Evolutionary conservation across 2,113 vertebrate species (phyloP).

Genomic region (Beaufortia kweichowensis): DNA sequence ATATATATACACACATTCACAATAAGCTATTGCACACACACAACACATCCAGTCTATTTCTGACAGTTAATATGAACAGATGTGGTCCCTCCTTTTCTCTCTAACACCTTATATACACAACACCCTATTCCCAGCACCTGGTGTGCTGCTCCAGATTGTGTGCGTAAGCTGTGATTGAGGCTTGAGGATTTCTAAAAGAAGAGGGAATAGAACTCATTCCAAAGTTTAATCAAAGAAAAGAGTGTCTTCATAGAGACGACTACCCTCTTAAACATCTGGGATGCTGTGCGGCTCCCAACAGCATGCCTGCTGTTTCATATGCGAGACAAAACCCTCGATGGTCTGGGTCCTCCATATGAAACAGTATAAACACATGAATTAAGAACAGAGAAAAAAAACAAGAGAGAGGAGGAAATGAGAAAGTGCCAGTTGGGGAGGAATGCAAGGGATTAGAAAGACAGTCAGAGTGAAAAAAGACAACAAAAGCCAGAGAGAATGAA

Average conservation of each 20-base stretch:
- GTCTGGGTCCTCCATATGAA: conserved; percentile 51
- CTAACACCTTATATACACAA: conserved; percentile 24
- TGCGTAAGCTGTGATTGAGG: conserved; percentile 36
- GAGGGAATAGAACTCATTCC: conserved; percentile 56
- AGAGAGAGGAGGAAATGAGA: conserved; percentile 39
- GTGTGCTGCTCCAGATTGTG: conserved; percentile 41
- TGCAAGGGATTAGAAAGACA: conserved; percentile 26
- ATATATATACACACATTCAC: background rate
- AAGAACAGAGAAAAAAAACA: conserved; percentile 31
- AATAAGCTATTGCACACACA: background rate
- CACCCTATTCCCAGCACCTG: conserved; percentile 19
- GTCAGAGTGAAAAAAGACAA: conserved; percentile 1
- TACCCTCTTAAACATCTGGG: conserved; percentile 69
- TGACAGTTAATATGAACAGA: conserved; percentile 29
- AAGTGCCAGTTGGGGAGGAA: conserved; percentile 1
- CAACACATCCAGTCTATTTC: conserved; percentile 7
- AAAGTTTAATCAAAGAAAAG: conserved; percentile 69
- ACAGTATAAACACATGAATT: conserved; percentile 53
- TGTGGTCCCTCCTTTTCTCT: conserved; percentile 10
- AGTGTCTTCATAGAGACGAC: conserved; percentile 56
- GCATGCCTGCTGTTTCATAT: conserved; percentile 49
- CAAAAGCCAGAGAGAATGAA: conserved; percentile 12
- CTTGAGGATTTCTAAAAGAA: conserved; percentile 14
- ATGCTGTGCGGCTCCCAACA: conserved; percentile 50
- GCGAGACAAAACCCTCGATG: conserved; percentile 56